Percentiles rank a stretch among this genome's conserved stretches.
These are phyloP conservation scores for Aldabrachelys gigantea DNA, from an alignment of 2,113 vertebrate species.

Conservation along the genomic window DNA sequence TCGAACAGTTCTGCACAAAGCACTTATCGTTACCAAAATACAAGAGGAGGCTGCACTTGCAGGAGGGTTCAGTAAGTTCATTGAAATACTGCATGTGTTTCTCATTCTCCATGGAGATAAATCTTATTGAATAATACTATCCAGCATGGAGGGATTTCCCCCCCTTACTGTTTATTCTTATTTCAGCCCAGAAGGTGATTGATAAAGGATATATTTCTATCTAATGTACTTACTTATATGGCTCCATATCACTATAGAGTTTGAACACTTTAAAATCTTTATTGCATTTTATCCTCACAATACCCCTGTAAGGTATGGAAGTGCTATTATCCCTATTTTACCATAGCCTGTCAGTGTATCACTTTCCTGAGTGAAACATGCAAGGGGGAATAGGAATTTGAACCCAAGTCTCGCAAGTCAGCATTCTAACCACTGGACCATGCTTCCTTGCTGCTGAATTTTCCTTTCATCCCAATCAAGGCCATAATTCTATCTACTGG, in stretches of 20 bases:
- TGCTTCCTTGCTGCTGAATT: neutral
- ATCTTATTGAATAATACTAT: neutral
- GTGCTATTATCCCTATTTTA: neutral
- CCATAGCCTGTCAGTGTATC: neutral
- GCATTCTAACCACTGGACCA: neutral
- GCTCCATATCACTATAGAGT: neutral
- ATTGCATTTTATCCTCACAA: neutral
- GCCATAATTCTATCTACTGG: neutral
- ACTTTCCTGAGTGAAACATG: neutral
- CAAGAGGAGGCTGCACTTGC: neutral
- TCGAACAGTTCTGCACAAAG: neutral
- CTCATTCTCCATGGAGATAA: neutral
- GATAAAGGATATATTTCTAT: neutral
- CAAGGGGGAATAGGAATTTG: neutral
- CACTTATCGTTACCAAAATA: neutral
- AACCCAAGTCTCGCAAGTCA: neutral
- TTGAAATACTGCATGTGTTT: neutral
- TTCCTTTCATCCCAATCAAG: neutral
- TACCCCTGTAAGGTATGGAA: neutral
- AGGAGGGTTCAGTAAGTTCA: neutral
- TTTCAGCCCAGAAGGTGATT: neutral
- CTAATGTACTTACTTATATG: neutral
- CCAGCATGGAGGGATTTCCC: neutral
- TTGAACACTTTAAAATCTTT: neutral
- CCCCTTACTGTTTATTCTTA: neutral